Evolutionary conservation across 2,888 invertebrate genomes (phyloP), one percentile per base, ranked within the genome.

Genomic region (Leptodirus hochenwartii): DNA sequence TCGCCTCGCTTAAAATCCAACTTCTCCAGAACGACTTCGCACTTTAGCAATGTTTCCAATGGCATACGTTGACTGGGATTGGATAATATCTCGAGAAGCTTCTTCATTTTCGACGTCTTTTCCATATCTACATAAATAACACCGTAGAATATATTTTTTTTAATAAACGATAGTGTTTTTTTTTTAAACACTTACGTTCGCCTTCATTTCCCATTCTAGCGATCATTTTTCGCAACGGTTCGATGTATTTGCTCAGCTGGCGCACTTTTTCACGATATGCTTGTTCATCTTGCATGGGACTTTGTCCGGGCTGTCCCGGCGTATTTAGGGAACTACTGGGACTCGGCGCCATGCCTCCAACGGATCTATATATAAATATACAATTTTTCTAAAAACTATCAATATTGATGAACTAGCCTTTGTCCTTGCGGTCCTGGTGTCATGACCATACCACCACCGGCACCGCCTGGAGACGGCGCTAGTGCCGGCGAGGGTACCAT

Each of bases 41-140:
- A 95, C 51, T 91, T 93, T 24, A 85, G 61, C 9, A 95, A 58
- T 0, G 88, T 88, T 45, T 87, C 85, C 47, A 93, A 59, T 0
- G 90, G 81, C 62, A 84, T 80, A 34, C 90, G 64, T 54, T 87
- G 85, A 41, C 70, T 72, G 0, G 90, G 88, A 55, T 87, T 90
- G 1, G 84, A 80, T 9, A 95, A 57, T 37, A 93, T 88, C 47
- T 91, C 90, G 15, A 91, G 56, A 0, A 95, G 59, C 43, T 87
- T 90, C 56, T 87, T 91, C 88, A 95, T 88, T 58, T 93, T 93
- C 31, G 78, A 80, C 44, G 84, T 60, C 49, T 88, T 88, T 47
- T 88, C 88, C 31, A 80, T 74, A 53, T 90, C 90, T 82, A 54
- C n/a, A n/a, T n/a, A n/a, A 6, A 51, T 27, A 30, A 20, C 4